A percentile compares a stretch with the other conserved stretches of the same genome.
phyloP scores from a whole-genome alignment of 92 coral and sea anemone species.

The Porites rus region DNA sequence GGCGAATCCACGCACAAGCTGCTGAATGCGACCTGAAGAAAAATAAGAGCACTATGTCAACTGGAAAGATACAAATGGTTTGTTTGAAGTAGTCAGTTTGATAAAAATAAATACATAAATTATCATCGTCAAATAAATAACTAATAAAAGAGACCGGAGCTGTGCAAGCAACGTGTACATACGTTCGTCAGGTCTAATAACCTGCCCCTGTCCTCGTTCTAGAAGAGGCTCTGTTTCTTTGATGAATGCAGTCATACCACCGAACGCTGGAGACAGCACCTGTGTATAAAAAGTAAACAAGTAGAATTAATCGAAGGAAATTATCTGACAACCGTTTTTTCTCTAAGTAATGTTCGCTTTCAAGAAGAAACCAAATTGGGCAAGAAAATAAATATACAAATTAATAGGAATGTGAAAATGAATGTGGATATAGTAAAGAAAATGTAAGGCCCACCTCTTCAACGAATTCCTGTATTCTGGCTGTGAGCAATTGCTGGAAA shows the following conservation, averaged over 20 bases:
- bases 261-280: constrained; percentile 98
- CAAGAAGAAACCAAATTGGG: too few species aligned
- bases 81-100: background rate
- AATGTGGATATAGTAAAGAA: background rate
- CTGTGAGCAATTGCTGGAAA: constrained; percentile 95
- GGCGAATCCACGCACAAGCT: constrained; percentile 98
- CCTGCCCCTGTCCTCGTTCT: constrained; percentile 95
- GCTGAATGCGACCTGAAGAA: constrained; percentile 85
- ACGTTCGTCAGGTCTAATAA: constrained; percentile 96
- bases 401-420: background rate
- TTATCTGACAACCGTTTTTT: too few species aligned
- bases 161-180: constrained; percentile 21
- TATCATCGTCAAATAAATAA: too few species aligned
- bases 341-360: too few species aligned
- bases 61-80: background rate
- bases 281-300: constrained; percentile 39
- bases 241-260: constrained; percentile 97
- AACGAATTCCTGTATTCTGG: constrained; percentile 98
- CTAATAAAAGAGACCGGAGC: too few species aligned
- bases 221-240: constrained; percentile 95
- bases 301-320: background rate
- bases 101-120: too few species aligned
- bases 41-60: background rate
- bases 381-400: too few species aligned
- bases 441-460: constrained; percentile 77